phyloP scores from a whole-genome alignment of 2,888 invertebrate species.

The Phasia obesa region DNA sequence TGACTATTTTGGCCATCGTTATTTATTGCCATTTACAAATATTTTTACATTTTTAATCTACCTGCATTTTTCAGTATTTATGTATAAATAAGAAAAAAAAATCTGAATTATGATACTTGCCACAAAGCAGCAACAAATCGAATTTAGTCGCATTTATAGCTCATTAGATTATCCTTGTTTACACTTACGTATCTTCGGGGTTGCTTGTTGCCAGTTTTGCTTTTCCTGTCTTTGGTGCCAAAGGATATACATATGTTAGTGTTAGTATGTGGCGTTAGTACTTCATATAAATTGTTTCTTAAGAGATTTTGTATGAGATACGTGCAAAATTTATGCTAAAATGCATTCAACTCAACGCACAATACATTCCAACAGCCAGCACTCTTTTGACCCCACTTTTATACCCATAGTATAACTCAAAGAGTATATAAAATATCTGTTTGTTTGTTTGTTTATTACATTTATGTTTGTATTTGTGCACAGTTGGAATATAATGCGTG shows the following conservation, averaged over 20 bases:
- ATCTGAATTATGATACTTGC: background rate
- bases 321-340: conserved; percentile 45
- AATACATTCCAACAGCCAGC: background rate
- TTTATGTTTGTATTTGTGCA: background rate
- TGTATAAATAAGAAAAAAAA: background rate
- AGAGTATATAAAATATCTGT: background rate
- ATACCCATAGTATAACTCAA: background rate
- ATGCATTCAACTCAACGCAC: conserved; percentile 1
- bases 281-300: conserved; percentile 60
- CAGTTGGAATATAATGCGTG: conserved; percentile 3
- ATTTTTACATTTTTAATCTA: too few species aligned
- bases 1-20: too few species aligned
- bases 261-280: background rate
- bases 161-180: conserved; percentile 43
- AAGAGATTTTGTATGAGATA: conserved; percentile 65
- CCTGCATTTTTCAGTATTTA: background rate
- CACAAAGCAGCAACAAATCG: conserved; percentile 16
- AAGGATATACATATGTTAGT: background rate
- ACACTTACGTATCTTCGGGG: background rate
- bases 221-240: background rate
- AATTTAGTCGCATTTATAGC: conserved; percentile 1
- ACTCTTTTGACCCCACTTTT: background rate
- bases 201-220: background rate
- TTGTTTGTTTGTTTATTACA: background rate
- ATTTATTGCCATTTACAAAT: too few species aligned